A percentile compares a stretch with the other conserved stretches of the same genome.
Evolutionary conservation across 2,888 invertebrate genomes (phyloP).

Genomic region (Spatulosminthurus flaviceps): DNA sequence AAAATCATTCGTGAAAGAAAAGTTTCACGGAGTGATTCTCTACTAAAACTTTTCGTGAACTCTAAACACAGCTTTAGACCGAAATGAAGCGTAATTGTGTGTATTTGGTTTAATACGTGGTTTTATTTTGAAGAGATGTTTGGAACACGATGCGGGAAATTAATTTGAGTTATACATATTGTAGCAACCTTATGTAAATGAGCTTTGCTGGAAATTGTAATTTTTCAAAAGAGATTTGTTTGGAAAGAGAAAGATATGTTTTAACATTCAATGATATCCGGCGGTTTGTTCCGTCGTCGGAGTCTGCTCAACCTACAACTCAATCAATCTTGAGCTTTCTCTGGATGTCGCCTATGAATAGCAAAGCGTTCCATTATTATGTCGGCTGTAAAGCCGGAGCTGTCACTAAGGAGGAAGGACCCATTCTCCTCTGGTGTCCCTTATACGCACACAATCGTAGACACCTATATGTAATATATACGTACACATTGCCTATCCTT

Average conservation of each 20-base stretch:
- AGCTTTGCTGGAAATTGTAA: neutral
- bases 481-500: too few species aligned
- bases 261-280: neutral
- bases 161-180: too few species aligned
- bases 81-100: too few species aligned
- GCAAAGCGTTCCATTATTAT: conserved; percentile 30
- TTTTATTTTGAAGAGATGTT: too few species aligned
- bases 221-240: neutral
- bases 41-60: too few species aligned
- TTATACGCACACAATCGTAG: too few species aligned
- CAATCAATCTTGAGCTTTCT: conserved; percentile 37
- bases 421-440: neutral
- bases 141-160: too few species aligned
- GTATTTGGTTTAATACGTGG: too few species aligned
- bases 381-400: conserved; percentile 24
- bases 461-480: neutral
- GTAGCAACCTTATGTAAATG: too few species aligned
- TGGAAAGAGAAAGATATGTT: conserved; percentile 1
- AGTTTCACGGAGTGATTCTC: too few species aligned
- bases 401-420: conserved; percentile 15
- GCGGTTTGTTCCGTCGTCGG: neutral
- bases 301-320: neutral
- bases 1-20: too few species aligned
- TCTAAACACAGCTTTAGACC: too few species aligned
- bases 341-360: conserved; percentile 26